Base-by-base conservation (phyloP, 2,797 vertebrate genomes). In the Sarcoramphus papa region DNA sequence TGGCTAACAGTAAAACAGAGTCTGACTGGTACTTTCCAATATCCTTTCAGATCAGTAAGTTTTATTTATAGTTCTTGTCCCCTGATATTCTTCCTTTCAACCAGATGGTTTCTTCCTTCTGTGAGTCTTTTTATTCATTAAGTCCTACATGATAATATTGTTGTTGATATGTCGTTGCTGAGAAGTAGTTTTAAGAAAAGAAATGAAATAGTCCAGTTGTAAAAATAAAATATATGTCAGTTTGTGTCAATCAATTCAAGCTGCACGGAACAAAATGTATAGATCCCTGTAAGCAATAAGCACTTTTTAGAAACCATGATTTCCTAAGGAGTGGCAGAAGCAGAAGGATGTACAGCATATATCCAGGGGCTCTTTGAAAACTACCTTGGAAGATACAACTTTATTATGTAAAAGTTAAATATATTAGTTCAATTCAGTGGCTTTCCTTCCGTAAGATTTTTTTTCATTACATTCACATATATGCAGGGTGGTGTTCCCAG, bases 31-130 rank as follows among this genome's bases (percentile, higher is more conserved):
- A 62, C 79, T 87, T 93, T 92, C 41, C 47, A 90, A 80, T 83
- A 87, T 59, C 25, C 23, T 94, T 96, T 97, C 85, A 93, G 72
- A 97, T 95, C 88, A 81, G 47, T 64, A 92, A 47, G 19, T 81
- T 93, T 95, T 96, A 96, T 97, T 97, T 95, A 95, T 94, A 97
- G 89, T 68, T 37, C 54, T 86, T 65, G 31, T 85, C 25, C 59
- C 65, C 54, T 69, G 35, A 48, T 56, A 85, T 28, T 77, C 69
- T 82, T 89, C n/a, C 40, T 70, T 92, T 75, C 53, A 87, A 35
- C 31, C 63, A 89, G 76, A 89, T 76, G 21, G 53, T 67, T 93
- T 91, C 56, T 48, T 90, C 85, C 64, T 95, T 94, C 85, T 95
- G 67, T 69, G 43, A 6, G 3, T 59, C 54, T 70, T 92, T 91